Conservation (phyloP, 2,797 vertebrate species). For the Luscinia megarhynchos region DNA sequence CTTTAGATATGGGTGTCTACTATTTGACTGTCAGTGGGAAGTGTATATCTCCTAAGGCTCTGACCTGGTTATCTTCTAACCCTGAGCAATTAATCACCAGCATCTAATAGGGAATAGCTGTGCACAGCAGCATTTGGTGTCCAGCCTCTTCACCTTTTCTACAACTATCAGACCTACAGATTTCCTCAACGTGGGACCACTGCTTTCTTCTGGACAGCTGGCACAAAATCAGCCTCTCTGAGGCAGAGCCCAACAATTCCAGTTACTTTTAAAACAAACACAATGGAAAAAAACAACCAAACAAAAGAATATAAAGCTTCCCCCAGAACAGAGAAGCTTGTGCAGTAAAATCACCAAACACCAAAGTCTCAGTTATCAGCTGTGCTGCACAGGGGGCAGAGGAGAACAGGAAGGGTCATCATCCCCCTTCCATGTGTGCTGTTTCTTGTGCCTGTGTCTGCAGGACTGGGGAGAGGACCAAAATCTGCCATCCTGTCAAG, state of each 20-base stretch:
- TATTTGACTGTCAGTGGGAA: not conserved
- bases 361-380: not conserved
- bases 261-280: not conserved
- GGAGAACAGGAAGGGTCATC: not conserved
- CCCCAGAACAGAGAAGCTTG: not conserved
- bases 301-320: not conserved
- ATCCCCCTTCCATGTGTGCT: rapidly evolving
- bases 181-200: rapidly evolving
- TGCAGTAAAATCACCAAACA: not conserved
- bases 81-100: slow-evolving; percentile 33
- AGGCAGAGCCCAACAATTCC: not conserved
- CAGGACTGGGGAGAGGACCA: not conserved
- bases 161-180: not conserved
- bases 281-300: not conserved
- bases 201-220: not conserved
- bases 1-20: not conserved
- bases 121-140: not conserved
- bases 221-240: not conserved
- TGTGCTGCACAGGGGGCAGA: rapidly evolving
- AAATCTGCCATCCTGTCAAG: not conserved
- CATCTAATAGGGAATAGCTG: not conserved
- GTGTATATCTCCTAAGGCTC: not conserved
- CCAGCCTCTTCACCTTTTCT: not conserved
- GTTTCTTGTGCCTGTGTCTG: not conserved
- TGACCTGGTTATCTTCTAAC: slow-evolving; percentile 54